phyloP scores from a whole-genome alignment of 2,113 vertebrate species.

The Arvicanthis niloticus region DNA sequence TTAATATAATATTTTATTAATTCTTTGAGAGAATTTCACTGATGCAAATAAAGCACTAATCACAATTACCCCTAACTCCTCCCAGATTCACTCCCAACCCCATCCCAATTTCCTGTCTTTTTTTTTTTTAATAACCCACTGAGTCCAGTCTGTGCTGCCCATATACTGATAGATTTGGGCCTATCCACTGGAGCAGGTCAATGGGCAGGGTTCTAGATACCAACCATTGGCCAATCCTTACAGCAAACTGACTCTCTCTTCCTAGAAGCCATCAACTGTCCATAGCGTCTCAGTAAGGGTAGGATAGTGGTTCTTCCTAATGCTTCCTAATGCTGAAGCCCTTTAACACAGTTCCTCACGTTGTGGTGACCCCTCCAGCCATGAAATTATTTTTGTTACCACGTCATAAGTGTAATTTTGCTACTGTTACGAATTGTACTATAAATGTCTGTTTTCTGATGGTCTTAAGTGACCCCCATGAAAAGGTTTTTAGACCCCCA shows the following conservation, averaged over 20 bases:
- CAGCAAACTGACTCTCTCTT: neutral
- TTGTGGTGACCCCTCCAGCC: neutral
- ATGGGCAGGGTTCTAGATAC: neutral
- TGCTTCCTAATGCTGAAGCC: neutral
- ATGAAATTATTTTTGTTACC: too few relatives aligned
- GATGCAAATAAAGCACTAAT: neutral
- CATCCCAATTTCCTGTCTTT: neutral
- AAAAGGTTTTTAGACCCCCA: neutral
- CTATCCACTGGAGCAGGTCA: neutral
- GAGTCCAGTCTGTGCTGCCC: neutral
- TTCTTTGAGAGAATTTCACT: neutral
- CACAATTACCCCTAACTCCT: neutral
- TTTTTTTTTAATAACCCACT: neutral
- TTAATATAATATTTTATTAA: neutral
- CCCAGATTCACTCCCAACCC: neutral
- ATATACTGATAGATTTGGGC: neutral
- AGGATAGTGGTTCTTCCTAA: neutral
- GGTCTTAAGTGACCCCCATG: neutral
- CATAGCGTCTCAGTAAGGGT: neutral
- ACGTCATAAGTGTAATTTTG: too few relatives aligned
- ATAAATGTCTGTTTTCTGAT: too few relatives aligned
- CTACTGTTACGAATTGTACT: too few relatives aligned
- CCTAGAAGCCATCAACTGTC: neutral
- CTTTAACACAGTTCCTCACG: neutral
- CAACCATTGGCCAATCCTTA: neutral